phyloP scores from a whole-genome alignment of 2,888 invertebrate genomes.

The Chelonus formosanus region DNA sequence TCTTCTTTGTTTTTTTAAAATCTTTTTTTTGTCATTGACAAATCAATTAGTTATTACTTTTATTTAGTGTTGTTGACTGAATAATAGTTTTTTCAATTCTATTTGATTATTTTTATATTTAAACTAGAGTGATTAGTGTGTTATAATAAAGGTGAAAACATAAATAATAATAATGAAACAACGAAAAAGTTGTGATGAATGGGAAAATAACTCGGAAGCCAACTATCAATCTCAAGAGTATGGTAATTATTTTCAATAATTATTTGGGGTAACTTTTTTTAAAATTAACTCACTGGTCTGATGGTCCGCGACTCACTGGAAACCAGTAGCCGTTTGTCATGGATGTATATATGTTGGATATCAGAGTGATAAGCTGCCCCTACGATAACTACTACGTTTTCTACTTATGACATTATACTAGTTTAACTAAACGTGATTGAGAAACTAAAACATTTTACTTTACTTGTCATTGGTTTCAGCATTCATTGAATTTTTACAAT shows the following conservation, averaged over 20 bases:
- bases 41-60: too few species aligned
- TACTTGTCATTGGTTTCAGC: too few species aligned
- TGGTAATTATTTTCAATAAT: slow-evolving; percentile 44
- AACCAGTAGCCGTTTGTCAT: slow-evolving; percentile 50
- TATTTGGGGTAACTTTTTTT: slow-evolving; percentile 4
- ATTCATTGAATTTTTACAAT: too few species aligned
- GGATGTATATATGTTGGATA: slow-evolving; percentile 59
- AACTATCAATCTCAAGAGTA: slow-evolving; percentile 46
- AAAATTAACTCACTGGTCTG: slow-evolving; percentile 46
- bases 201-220: slow-evolving; percentile 34
- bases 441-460: neutral
- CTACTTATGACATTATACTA: too few species aligned
- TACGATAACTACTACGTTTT: slow-evolving; percentile 48
- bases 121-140: neutral
- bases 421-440: neutral
- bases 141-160: slow-evolving; percentile 49
- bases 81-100: too few species aligned
- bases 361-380: slow-evolving; percentile 58
- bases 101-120: too few species aligned
- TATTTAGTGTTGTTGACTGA: too few species aligned
- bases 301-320: slow-evolving; percentile 59
- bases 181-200: slow-evolving; percentile 44
- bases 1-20: too few species aligned
- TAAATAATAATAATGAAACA: slow-evolving; percentile 44
- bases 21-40: too few species aligned